Conservation (phyloP, 2,888 invertebrate genomes). For the Drosophila trichaetosa region DNA sequence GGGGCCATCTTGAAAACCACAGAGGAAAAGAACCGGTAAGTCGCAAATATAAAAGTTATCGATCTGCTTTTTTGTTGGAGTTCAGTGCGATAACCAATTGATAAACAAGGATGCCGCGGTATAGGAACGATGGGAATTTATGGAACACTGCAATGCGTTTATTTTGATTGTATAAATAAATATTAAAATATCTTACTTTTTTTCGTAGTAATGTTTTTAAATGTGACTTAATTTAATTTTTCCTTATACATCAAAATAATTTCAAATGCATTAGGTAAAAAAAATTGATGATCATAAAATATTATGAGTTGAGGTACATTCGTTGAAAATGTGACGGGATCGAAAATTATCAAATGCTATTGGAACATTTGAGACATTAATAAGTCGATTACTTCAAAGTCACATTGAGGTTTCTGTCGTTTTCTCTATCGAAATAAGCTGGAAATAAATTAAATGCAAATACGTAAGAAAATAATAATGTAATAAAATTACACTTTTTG, state of each 20-base stretch:
- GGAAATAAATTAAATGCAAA: neutral
- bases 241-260: neutral
- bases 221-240: neutral
- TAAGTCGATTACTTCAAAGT: neutral
- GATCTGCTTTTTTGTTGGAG: neutral
- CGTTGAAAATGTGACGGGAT: neutral
- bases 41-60: slow-evolving; percentile 17
- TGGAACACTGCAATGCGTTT: neutral
- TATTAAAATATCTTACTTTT: neutral
- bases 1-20: slow-evolving; percentile 84
- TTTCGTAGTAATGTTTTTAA: neutral
- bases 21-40: slow-evolving; percentile 81
- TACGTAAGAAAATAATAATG: neutral
- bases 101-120: neutral
- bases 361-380: neutral
- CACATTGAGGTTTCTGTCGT: neutral
- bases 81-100: neutral
- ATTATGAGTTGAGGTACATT: neutral
- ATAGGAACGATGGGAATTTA: neutral
- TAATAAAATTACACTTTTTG: neutral
- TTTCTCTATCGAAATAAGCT: neutral
- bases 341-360: neutral
- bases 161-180: neutral
- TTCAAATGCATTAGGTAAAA: neutral
- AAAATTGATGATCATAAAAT: neutral